Conservation (phyloP, 2,888 invertebrate genomes). For the Vanessa cardui region DNA sequence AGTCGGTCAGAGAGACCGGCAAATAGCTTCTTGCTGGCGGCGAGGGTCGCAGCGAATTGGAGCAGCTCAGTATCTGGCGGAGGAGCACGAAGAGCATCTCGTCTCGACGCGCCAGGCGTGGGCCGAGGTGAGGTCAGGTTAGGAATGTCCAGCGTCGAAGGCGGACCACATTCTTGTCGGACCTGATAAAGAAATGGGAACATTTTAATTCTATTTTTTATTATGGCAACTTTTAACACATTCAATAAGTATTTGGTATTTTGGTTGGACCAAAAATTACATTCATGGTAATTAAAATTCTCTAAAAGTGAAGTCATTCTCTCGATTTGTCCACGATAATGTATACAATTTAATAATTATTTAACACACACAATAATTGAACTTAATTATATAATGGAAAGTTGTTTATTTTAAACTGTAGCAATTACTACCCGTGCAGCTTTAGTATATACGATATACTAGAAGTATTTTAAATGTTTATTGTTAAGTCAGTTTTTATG, state of each 20-base stretch:
- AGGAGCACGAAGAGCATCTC: conserved; percentile 79
- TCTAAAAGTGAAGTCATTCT: background rate
- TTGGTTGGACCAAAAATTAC: background rate
- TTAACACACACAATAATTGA: background rate
- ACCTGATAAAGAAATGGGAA: conserved; percentile 52
- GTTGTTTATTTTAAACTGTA: background rate
- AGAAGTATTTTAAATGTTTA: conserved; percentile 19
- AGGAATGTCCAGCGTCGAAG: conserved; percentile 60
- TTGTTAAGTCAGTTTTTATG: conserved; percentile 13
- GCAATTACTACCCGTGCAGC: background rate
- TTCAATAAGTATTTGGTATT: background rate
- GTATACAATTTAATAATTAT: background rate
- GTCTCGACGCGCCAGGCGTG: conserved; percentile 57
- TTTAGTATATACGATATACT: background rate
- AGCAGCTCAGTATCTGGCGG: conserved; percentile 85
- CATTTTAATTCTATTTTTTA: background rate
- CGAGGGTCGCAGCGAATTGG: conserved; percentile 85
- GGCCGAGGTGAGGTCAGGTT: conserved; percentile 51
- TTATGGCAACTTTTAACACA: background rate
- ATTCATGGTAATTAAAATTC: too few species aligned
- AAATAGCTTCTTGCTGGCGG: conserved; percentile 91
- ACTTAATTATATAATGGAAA: background rate
- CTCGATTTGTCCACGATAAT: background rate
- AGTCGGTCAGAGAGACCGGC: conserved; percentile 90
- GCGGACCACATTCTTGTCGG: conserved; percentile 72